Conservation (phyloP, 2,888 invertebrate genomes). For the Drosophila nr. perissopoda region DNA sequence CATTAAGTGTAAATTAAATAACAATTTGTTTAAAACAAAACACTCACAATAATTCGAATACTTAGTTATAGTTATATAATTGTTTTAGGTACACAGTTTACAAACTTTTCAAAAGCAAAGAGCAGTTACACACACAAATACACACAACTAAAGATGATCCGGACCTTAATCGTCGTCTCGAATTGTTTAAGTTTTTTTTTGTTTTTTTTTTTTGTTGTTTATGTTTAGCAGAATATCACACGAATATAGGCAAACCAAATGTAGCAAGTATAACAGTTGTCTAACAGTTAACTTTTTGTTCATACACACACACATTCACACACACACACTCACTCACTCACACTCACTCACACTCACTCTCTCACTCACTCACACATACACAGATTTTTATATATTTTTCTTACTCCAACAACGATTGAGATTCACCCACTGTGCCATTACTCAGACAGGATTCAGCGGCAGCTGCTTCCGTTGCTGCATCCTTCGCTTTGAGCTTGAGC, state of each 20-base stretch:
- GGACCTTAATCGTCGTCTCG: constrained; percentile 1
- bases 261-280: constrained; percentile 65
- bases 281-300: constrained; percentile 57
- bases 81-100: constrained; percentile 78
- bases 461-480: constrained; percentile 36
- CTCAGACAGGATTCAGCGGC: constrained; percentile 42
- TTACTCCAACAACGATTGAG: constrained; percentile 69
- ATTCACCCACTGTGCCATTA: constrained; percentile 66
- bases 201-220: neutral
- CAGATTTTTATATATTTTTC: neutral
- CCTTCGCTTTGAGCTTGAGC: constrained; percentile 72
- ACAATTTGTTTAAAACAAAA: constrained; percentile 66
- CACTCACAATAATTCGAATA: constrained; percentile 62
- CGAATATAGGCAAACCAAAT: constrained; percentile 65
- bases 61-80: constrained; percentile 50
- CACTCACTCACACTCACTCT: neutral
- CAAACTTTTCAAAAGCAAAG: constrained; percentile 70
- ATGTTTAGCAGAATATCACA: constrained; percentile 70
- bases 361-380: neutral
- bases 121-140: constrained; percentile 48
- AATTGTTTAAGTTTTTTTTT: constrained; percentile 12
- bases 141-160: constrained; percentile 43
- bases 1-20: constrained; percentile 51
- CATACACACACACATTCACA: constrained; percentile 13
- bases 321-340: constrained; percentile 7